A percentile compares a stretch with the other conserved stretches of the same genome.
Conservation (phyloP, 2,888 invertebrate genomes). For the Cataglyphis livida region DNA sequence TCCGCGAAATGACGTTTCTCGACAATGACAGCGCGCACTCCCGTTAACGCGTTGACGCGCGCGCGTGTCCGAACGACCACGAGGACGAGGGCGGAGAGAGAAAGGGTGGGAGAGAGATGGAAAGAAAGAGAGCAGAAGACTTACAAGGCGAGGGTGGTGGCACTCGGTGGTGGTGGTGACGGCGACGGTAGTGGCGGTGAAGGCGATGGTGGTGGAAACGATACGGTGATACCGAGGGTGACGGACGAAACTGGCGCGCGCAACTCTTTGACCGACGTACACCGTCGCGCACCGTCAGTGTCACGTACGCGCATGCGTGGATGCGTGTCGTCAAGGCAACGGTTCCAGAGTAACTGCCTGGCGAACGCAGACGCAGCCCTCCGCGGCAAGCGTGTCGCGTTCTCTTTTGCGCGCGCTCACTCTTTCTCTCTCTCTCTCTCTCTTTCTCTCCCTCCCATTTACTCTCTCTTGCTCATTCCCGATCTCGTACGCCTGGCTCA, state of each 20-base stretch:
- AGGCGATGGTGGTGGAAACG: slow-evolving; percentile 43
- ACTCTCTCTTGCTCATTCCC: slow-evolving; percentile 36
- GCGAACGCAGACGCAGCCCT: slow-evolving; percentile 77
- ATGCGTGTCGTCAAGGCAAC: slow-evolving; percentile 85
- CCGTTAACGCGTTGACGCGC: slow-evolving; percentile 67
- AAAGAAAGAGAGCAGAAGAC: slow-evolving; percentile 25
- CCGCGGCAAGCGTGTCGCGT: slow-evolving; percentile 66
- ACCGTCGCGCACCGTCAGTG: slow-evolving; percentile 56
- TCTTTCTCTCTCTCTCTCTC: slow-evolving; percentile 29
- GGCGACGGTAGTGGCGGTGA: slow-evolving; percentile 43
- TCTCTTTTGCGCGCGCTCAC: slow-evolving; percentile 62
- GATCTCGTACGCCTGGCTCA: slow-evolving; percentile 74
- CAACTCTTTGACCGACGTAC: slow-evolving; percentile 69
- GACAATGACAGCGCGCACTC: slow-evolving; percentile 70
- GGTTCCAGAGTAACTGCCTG: slow-evolving; percentile 85
- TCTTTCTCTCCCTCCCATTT: background rate
- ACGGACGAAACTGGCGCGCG: slow-evolving; percentile 71
- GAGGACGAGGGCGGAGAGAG: slow-evolving; percentile 52
- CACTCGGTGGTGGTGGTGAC: slow-evolving; percentile 36
- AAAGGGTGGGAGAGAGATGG: slow-evolving; percentile 28
- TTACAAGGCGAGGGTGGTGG: slow-evolving; percentile 54
- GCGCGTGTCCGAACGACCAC: slow-evolving; percentile 49
- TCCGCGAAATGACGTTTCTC: slow-evolving; percentile 65
- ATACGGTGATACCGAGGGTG: slow-evolving; percentile 48
- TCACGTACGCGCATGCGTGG: slow-evolving; percentile 77